These are phyloP conservation scores for Dioctria linearis DNA, from an alignment of 2,888 invertebrate species.

Conservation along the genomic window DNA sequence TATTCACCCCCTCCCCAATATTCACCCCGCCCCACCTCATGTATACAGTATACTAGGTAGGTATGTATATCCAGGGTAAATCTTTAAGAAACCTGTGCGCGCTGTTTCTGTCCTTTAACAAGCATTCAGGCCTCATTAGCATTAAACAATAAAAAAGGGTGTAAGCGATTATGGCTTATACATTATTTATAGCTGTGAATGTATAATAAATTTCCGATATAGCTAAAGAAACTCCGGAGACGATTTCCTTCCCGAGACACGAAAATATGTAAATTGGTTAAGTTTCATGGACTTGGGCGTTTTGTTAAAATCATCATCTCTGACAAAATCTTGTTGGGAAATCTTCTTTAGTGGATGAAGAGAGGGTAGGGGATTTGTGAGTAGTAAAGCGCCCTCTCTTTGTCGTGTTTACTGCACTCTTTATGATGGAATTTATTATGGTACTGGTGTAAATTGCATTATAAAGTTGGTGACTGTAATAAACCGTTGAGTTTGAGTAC, in stretches of 20 bases:
- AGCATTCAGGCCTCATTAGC: slow-evolving; percentile 50
- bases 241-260: slow-evolving; percentile 26
- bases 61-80: background rate
- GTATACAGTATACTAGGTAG: no score
- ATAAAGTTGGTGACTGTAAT: slow-evolving; percentile 41
- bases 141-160: slow-evolving; percentile 54
- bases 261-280: slow-evolving; percentile 48
- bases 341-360: background rate
- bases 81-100: slow-evolving; percentile 9
- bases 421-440: slow-evolving; percentile 28
- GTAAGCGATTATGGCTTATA: slow-evolving; percentile 54
- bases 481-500: slow-evolving; percentile 14
- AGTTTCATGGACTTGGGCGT: slow-evolving; percentile 43
- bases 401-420: slow-evolving; percentile 8
- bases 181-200: slow-evolving; percentile 53
- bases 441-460: slow-evolving; percentile 42
- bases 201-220: slow-evolving; percentile 52
- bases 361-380: background rate
- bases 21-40: no score
- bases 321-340: slow-evolving; percentile 30
- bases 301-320: slow-evolving; percentile 25
- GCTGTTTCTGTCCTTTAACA: slow-evolving; percentile 40
- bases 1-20: background rate
- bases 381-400: background rate
- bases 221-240: slow-evolving; percentile 11